Conservation (phyloP, 2,888 invertebrate genomes). For the Drosophila helvetica region DNA sequence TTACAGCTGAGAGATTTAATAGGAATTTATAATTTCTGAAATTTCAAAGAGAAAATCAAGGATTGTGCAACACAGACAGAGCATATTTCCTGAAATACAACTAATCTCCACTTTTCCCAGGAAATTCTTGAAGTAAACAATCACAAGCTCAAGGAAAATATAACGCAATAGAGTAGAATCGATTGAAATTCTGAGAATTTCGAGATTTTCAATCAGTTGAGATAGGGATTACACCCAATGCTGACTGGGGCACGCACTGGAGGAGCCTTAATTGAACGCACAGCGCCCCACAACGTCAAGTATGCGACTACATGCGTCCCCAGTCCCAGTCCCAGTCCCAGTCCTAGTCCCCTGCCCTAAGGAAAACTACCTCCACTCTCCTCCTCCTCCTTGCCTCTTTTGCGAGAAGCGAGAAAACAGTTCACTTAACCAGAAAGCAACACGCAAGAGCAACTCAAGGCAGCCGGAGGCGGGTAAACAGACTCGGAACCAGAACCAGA, state of each 20-base stretch:
- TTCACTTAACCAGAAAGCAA: conserved; percentile 74
- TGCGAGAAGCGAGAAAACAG: conserved; percentile 55
- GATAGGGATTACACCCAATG: conserved; percentile 21
- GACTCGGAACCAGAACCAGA: conserved; percentile 16
- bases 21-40: not conserved
- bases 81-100: not conserved
- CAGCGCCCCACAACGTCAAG: conserved; percentile 20
- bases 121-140: not conserved
- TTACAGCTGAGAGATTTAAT: not conserved
- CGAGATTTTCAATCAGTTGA: conserved; percentile 29
- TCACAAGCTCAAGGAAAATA: not conserved
- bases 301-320: conserved; percentile 22
- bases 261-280: conserved; percentile 41
- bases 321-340: not conserved
- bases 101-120: not conserved
- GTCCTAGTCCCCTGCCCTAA: not conserved
- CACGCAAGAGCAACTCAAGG: conserved; percentile 65
- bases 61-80: too few relatives aligned
- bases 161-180: not conserved
- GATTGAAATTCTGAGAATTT: conserved; percentile 9
- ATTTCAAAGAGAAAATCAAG: not conserved
- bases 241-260: conserved; percentile 23
- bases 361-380: not conserved
- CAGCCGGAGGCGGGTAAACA: conserved; percentile 61
- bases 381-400: not conserved